Conservation (phyloP, 2,797 vertebrate genomes). For the Lutra lutra region DNA sequence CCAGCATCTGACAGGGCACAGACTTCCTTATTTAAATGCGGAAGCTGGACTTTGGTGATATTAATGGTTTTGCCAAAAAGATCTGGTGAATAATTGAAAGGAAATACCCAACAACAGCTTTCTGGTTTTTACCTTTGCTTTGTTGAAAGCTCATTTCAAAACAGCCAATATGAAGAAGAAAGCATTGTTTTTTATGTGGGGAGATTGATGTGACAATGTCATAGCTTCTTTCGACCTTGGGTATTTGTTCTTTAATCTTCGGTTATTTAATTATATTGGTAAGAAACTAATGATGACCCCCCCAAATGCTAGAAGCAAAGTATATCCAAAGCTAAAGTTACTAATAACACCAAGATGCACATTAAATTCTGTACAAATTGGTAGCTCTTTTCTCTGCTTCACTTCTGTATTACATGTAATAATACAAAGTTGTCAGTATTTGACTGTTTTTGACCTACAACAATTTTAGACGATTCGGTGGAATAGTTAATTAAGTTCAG, state of each 20-base stretch:
- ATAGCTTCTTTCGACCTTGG: not conserved
- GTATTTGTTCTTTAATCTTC: not conserved
- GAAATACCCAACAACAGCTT: not conserved
- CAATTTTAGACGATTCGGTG: not conserved
- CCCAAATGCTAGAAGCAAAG: not conserved
- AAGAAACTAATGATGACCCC: not conserved
- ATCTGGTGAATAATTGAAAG: not conserved
- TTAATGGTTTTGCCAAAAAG: not conserved
- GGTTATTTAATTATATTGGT: not conserved
- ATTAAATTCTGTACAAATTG: not conserved
- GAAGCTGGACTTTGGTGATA: not conserved
- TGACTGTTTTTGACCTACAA: not conserved
- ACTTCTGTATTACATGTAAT: not conserved
- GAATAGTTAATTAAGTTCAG: not conserved
- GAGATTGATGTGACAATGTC: not conserved
- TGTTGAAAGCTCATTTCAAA: conserved; percentile 46
- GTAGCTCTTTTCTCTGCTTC: not conserved
- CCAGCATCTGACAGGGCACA: not conserved
- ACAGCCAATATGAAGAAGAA: not conserved
- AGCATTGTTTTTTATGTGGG: not conserved
- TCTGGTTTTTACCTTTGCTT: conserved; percentile 16
- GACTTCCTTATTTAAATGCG: conserved; percentile 45
- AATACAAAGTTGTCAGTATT: not conserved
- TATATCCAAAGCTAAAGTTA: not conserved
- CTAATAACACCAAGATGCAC: not conserved